phyloP scores from a whole-genome alignment of 2,113 vertebrate species.

The Myiagra hebetior region DNA sequence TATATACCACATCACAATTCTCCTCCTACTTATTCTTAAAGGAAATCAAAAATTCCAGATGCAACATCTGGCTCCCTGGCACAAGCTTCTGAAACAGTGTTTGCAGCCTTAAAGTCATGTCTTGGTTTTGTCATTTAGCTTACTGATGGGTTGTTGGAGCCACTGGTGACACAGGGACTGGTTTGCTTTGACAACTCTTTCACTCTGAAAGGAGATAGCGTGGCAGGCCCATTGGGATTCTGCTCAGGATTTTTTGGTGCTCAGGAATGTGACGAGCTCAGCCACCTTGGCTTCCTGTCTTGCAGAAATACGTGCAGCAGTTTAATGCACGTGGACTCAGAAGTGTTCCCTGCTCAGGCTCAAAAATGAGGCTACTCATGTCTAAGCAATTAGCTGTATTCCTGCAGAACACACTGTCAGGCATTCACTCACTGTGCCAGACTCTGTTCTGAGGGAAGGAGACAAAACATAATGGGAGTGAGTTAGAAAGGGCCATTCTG shows the following conservation, averaged over 20 bases:
- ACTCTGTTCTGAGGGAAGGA: neutral
- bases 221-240: neutral
- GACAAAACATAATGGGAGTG: neutral
- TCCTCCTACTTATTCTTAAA: constrained; percentile 51
- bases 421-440: neutral
- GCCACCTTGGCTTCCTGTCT: constrained; percentile 48
- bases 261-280: constrained; percentile 57
- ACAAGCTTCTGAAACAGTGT: constrained; percentile 29
- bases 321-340: neutral
- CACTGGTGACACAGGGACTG: neutral
- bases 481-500: neutral
- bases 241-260: neutral
- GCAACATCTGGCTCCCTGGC: constrained; percentile 57
- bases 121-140: constrained; percentile 54
- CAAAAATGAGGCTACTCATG: constrained; percentile 13
- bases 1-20: constrained; percentile 61
- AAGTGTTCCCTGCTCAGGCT: constrained; percentile 37
- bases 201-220: neutral
- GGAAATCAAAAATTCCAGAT: constrained; percentile 53
- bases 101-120: constrained; percentile 25
- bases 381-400: constrained; percentile 21
- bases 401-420: neutral
- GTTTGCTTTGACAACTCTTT: constrained; percentile 14
- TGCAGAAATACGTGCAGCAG: constrained; percentile 38
- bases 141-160: neutral